Conservation (phyloP, 2,888 invertebrate genomes). For the Gymnocheta viridis region DNA sequence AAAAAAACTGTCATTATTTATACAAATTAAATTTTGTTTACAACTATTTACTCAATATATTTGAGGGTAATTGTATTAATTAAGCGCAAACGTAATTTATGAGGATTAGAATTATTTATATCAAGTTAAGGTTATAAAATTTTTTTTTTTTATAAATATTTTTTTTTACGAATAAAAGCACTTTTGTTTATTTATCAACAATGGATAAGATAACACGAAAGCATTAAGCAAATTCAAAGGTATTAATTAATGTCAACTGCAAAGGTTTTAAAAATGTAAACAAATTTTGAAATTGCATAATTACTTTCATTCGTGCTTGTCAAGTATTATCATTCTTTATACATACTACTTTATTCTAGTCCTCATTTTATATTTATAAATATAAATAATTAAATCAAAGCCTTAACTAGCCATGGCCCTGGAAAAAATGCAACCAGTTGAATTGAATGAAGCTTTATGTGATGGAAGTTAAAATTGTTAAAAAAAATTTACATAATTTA, state of each 20-base stretch:
- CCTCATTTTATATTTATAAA: constrained; percentile 43
- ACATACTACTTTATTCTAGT: constrained; percentile 47
- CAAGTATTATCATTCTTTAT: constrained; percentile 18
- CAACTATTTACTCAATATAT: constrained; percentile 2
- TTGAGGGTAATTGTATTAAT: constrained; percentile 33
- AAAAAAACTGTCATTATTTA: not conserved
- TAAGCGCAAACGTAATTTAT: constrained; percentile 35
- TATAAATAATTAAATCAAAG: constrained; percentile 15
- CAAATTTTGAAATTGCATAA: constrained; percentile 14
- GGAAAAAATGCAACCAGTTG: constrained; percentile 27
- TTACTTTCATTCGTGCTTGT: not conserved
- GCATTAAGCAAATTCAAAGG: constrained; percentile 21
- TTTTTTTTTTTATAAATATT: constrained; percentile 6
- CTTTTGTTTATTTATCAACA: not conserved
- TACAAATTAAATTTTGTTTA: not conserved
- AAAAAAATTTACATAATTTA: too few species aligned
- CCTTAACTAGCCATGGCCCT: constrained; percentile 55
- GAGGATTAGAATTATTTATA: constrained; percentile 60
- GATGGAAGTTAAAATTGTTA: not conserved
- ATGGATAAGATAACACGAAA: constrained; percentile 42
- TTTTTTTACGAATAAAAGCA: not conserved
- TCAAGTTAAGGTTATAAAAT: constrained; percentile 7
- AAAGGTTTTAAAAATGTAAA: constrained; percentile 10
- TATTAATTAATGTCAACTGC: not conserved
- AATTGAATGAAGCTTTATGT: constrained; percentile 8